Base-by-base conservation (phyloP, 35 echinoderm and acorn worm genomes). In the Patiria miniata region DNA sequence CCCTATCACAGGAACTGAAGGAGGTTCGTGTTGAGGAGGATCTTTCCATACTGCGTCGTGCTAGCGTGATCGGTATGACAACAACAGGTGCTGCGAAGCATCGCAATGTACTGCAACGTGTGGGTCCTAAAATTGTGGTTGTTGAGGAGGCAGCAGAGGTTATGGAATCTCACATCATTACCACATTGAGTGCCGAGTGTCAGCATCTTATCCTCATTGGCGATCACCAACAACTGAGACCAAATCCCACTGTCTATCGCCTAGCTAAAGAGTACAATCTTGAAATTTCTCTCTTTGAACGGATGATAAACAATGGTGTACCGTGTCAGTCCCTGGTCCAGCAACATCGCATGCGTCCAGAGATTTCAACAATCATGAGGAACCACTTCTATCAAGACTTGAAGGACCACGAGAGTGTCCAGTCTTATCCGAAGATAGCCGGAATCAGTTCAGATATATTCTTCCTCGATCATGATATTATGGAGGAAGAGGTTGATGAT, bases 131-230 rank as follows among this genome's bases (percentile, higher is more conserved):
- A 26, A 99, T 99, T 37, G 85, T 99, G 4, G 73, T 99, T 19
- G 91, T 99, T 1, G 96, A 99, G 69, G 96, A 99, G 79, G 95
- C 95, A 39, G 95, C 95, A 10, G 95, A 97, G 83, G 83, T 97
- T 39, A 61, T 97, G 5, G 95, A 97, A 78, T 77, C 95, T 51
- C 95, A 97, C 42, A 91, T 95, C 39, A 60, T 95, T 8, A 91
- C 93, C 2, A 76, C 83, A 21, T 52, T 95, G n/a, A 87, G 52
- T 73, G 37, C 73, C 4, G 30, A 69, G n/a, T 94, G 91, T 57
- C 26, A 94, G 78, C 95, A 97, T 32, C n/a, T 97, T 1, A 94
- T 97, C 77, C 77, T 97, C 0, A 97, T 97, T 21, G 95, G 95
- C 23, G 95, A 97, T 69, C 95, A 97, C 65, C 91, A 97, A 61